Percentiles rank a stretch among this genome's conserved stretches.
Conservation (phyloP, 2,888 invertebrate species). For the Hypercompe scribonia region DNA sequence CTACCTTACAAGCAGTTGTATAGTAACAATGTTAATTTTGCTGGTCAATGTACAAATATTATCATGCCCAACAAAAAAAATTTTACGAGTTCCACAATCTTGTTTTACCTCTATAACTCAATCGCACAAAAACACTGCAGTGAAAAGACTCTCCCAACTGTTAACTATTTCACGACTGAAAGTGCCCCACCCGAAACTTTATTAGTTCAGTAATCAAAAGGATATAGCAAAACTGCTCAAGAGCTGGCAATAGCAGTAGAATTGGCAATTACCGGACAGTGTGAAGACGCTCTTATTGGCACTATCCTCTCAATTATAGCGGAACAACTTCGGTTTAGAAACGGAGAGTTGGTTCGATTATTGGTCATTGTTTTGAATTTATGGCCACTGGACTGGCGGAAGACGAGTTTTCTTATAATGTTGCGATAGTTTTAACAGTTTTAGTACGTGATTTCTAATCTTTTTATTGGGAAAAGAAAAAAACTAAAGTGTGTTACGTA, state of each 20-base stretch:
- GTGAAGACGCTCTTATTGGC: constrained; percentile 35
- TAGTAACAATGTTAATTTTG: not conserved
- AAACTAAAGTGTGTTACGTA: not conserved
- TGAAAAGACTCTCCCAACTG: not conserved
- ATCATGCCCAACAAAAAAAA: not conserved
- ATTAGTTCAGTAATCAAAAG: constrained; percentile 39
- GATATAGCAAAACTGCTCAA: constrained; percentile 22
- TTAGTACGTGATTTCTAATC: constrained; percentile 8
- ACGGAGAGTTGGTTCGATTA: constrained; percentile 17
- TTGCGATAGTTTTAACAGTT: constrained; percentile 1
- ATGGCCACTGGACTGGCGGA: not conserved
- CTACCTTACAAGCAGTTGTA: not conserved
- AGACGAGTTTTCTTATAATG: constrained; percentile 7
- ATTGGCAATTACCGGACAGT: constrained; percentile 40
- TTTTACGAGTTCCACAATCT: not conserved
- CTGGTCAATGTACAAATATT: not conserved
- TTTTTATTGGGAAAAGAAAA: not conserved
- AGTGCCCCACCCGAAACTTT: constrained; percentile 23
- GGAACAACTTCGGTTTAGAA: constrained; percentile 24
- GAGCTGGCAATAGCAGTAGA: constrained; percentile 32
- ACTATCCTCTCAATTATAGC: constrained; percentile 38
- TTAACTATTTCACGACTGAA: constrained; percentile 12
- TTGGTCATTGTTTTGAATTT: constrained; percentile 19
- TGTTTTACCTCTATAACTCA: not conserved
- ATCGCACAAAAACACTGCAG: not conserved